Base-by-base conservation (phyloP, 1,140 invertebrate genomes). In the Papilio polytes region DNA sequence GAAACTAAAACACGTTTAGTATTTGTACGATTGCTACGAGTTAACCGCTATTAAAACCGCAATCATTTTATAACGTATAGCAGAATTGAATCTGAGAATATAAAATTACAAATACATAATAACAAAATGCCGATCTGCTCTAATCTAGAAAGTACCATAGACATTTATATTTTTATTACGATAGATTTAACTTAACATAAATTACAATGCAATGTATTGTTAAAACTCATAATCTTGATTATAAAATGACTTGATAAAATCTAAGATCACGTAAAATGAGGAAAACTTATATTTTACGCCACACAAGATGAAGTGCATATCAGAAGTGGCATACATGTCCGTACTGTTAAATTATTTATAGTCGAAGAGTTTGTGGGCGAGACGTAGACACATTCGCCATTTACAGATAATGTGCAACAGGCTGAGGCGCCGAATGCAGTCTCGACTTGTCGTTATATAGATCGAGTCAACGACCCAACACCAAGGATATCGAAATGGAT, bases 401-500 rank as follows among this genome's bases (percentile, higher is more conserved):
- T 83, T 83, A 78, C 74, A 84, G 86, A 90, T 88, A 87, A 85
- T 85, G 74, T 77, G 84, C 83, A 87, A 86, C 83, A 85, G 84
- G 83, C 83, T 88, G 81, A 88, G 88, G 87, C 86, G 86, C 84
- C 86, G 86, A 89, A 85, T 90, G 87, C 85, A 83, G 87, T 86
- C 89, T 88, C 86, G 84, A 88, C 88, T 89, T 88, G 89, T 85
- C 85, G 85, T 87, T 80, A 82, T 85, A 88, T 84, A 85, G 83
- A 87, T 86, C 86, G 84, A 91, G 91, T 93, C 91, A 93, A 91
- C 86, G 91, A 91, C 91, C 91, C 84, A 85, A 83, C 87, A 85
- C 83, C 84, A 83, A 89, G 88, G 84, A 92, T 91, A 86, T 89
- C 87, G 86, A 90, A 89, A 89, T 90, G 82, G 86, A 89, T 87